These are phyloP conservation scores for Drosophila oshimai DNA, from an alignment of 1,140 invertebrate genomes.

Conservation along the genomic window DNA sequence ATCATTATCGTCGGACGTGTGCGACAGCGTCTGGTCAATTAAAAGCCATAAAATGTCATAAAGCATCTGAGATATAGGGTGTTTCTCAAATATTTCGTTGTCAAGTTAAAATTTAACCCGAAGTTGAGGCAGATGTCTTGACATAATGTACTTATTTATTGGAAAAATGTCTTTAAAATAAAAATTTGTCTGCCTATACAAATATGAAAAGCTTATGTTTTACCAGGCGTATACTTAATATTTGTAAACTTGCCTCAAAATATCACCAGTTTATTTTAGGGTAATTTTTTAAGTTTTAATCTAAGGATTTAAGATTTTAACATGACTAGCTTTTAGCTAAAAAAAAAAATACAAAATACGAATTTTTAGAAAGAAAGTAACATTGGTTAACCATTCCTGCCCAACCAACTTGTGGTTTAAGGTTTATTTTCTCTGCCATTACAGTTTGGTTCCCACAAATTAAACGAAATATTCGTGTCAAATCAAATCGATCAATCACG, in stretches of 20 bases:
- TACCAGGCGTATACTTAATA: slow-evolving; percentile 6
- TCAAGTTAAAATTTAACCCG: background rate
- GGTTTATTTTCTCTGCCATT: slow-evolving; percentile 4
- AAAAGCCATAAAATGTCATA: slow-evolving; percentile 48
- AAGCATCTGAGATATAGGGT: slow-evolving; percentile 34
- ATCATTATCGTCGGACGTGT: slow-evolving; percentile 42
- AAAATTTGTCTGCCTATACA: too few species aligned
- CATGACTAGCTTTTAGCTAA: too few species aligned
- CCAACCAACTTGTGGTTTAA: slow-evolving; percentile 10
- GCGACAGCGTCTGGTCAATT: slow-evolving; percentile 46
- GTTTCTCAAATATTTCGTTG: background rate
- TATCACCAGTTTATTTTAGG: too few species aligned
- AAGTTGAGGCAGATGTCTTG: too few species aligned
- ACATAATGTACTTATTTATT: too few species aligned
- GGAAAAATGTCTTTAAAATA: too few species aligned
- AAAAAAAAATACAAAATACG: too few species aligned
- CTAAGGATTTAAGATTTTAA: too few species aligned
- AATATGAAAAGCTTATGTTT: background rate
- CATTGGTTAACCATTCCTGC: background rate
- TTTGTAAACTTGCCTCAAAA: too few species aligned
- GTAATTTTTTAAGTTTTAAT: too few species aligned
- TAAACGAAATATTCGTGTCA: slow-evolving; percentile 11
- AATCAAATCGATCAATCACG: slow-evolving; percentile 24
- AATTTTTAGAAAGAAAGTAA: slow-evolving; percentile 1
- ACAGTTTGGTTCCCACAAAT: background rate